Evolutionary conservation across 2,113 vertebrate genomes (phyloP).

Genomic region (Mesembrinibis cayennensis): DNA sequence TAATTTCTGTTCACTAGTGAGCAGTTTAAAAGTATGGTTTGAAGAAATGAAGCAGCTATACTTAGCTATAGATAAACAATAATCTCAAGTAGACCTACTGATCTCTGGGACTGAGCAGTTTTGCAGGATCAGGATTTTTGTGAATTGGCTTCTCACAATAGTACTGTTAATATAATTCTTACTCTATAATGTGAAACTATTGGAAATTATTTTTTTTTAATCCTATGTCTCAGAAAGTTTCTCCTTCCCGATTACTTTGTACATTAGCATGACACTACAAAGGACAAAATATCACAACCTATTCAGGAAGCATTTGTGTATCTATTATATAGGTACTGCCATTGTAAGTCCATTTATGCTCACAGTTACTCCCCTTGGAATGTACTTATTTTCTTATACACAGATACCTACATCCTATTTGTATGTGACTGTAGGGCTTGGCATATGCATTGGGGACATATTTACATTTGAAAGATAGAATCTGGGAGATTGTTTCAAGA

Average conservation of each 20-base stretch:
- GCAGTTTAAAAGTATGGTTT: not conserved
- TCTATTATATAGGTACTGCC: not conserved
- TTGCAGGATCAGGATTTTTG: not conserved
- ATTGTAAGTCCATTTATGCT: not conserved
- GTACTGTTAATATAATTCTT: not conserved
- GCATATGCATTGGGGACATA: not conserved
- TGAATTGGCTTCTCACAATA: not conserved
- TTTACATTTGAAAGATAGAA: not conserved
- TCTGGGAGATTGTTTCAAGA: not conserved
- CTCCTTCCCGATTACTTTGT: not conserved
- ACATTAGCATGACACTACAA: not conserved
- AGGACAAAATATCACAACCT: not conserved
- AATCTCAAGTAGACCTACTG: not conserved
- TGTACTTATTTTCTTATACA: not conserved
- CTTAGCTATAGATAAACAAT: not conserved
- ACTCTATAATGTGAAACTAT: not conserved
- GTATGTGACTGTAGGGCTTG: not conserved
- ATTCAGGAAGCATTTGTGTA: not conserved
- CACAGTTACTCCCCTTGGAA: not conserved
- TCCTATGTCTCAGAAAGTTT: not conserved
- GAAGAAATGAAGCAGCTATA: not conserved
- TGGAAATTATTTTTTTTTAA: not conserved
- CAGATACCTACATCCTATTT: not conserved
- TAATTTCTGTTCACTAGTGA: not conserved
- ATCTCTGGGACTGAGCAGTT: not conserved